These are phyloP conservation scores for Catocala sponsa DNA, from an alignment of 2,888 invertebrate genomes.

Conservation along the genomic window DNA sequence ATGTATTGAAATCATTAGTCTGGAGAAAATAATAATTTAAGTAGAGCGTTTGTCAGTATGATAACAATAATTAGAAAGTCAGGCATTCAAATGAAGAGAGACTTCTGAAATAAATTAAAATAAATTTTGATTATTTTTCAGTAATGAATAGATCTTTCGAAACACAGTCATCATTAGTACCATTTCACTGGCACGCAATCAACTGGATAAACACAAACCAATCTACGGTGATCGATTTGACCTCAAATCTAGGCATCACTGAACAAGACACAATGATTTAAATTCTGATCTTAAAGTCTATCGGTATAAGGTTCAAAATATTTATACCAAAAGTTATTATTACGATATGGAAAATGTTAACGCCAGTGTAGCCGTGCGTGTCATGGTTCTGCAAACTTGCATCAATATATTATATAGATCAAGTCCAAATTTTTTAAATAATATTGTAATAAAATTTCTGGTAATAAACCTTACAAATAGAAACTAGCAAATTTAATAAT, in stretches of 20 bases:
- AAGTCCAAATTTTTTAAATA: too few relatives aligned
- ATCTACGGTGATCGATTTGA: slow-evolving; percentile 46
- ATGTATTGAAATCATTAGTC: too few relatives aligned
- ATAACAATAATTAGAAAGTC: neutral
- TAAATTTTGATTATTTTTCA: neutral
- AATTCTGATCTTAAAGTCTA: slow-evolving; percentile 14
- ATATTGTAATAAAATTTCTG: too few relatives aligned
- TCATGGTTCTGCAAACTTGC: too few relatives aligned
- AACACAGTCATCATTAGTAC: slow-evolving; percentile 45
- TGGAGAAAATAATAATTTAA: too few relatives aligned
- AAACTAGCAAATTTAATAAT: too few relatives aligned
- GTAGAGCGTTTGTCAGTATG: too few relatives aligned
- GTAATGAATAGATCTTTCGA: slow-evolving; percentile 1
- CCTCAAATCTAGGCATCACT: slow-evolving; percentile 34
- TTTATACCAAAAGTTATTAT: slow-evolving; percentile 1
- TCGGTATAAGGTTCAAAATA: slow-evolving; percentile 21
- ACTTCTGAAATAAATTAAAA: neutral
- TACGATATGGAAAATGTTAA: slow-evolving; percentile 27
- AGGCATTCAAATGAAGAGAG: neutral
- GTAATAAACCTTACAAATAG: too few relatives aligned
- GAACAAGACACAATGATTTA: slow-evolving; percentile 3
- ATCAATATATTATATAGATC: too few relatives aligned
- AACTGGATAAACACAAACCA: slow-evolving; percentile 49
- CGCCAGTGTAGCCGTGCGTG: slow-evolving; percentile 18
- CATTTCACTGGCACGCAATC: slow-evolving; percentile 40